Base-by-base conservation (phyloP, 2,888 invertebrate genomes). In the Yponomeuta cagnagella region DNA sequence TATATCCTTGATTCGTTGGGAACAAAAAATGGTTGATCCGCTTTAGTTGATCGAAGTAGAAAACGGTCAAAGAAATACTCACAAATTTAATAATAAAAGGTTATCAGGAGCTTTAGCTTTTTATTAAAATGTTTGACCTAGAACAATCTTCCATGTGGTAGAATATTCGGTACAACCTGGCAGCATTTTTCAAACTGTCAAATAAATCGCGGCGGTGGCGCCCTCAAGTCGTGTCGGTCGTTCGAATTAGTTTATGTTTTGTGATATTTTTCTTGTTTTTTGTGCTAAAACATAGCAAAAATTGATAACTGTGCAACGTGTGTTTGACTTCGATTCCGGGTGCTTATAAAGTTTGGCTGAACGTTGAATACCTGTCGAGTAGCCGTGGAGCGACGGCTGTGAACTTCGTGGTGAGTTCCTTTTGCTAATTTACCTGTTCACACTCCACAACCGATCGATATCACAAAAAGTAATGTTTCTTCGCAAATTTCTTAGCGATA, bases 371-470 rank as follows among this genome's bases (percentile, higher is more conserved):
- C 3, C 15, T 15, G 15, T 15, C 52, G 12, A 10, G 52, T 58
- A 15, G 52, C 52, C 15, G 52, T 58, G 52, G 52, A 58, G 15
- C 52, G 52, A 15, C 23, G 48, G 67, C 30, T 52, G 68, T 15
- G 43, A 23, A 10, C 5, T 23, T 15, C 23, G 48, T 71, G 73
- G 73, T 73, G 71, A 68, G 73, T 73, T 43, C n/a, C 23, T 63
- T n/a, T 63, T 70, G 37, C 15, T 63, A 63, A 37, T 63, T 70
- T 70, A 70, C 70, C 63, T 70, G 75, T 74, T 74, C 77, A 77
- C 77, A 80, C 78, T 78, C 82, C 82, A 75, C 79, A 83, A 78
- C 80, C 88, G 89, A 90, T 90, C 90, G 88, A 90, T 90, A 89
- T 77, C 83, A 84, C 75, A 72, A 85, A 85, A 84, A 85, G 78